Base-by-base conservation (phyloP, 1,140 invertebrate genomes). In the Drosophila malerkotliana region DNA sequence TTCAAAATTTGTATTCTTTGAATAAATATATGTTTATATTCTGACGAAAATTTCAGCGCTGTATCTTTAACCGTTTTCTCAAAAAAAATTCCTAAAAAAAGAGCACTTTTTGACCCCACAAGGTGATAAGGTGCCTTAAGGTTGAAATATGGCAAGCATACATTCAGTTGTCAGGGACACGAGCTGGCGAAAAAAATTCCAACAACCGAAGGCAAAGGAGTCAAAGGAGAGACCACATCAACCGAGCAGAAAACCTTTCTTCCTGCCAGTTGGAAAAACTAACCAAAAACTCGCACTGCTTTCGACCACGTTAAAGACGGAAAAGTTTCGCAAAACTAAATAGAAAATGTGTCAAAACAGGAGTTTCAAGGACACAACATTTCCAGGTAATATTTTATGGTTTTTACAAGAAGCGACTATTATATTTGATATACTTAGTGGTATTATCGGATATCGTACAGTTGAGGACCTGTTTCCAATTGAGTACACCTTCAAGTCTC, bases 91-190 rank as follows among this genome's bases (percentile, higher is more conserved):
- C n/a, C n/a, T n/a, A n/a, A n/a, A n/a, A n/a, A n/a, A n/a, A n/a
- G n/a, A n/a, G n/a, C n/a, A n/a, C n/a, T n/a, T n/a, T n/a, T n/a
- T n/a, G n/a, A n/a, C n/a, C n/a, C n/a, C n/a, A n/a, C n/a, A n/a
- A n/a, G n/a, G n/a, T n/a, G n/a, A n/a, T n/a, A n/a, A n/a, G n/a
- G n/a, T n/a, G n/a, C n/a, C n/a, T n/a, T n/a, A n/a, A 72, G 55
- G 68, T 39, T 72, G 67, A 72, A 72, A 72, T 72, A 72, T 72
- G 68, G 37, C 59, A 52, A 24, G 56, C 67, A 72, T 72, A 72
- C 55, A 72, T 72, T 14, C 48, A 72, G 68, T 47, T 72, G 68
- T 72, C 68, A 72, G 55, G 55, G 47, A 72, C 68, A 72, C 66
- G 67, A 67, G 28, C 47, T 45, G n/a, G 30, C 1, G 15, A 10